These are phyloP conservation scores for Orthosia gracilis DNA, from an alignment of 2,888 invertebrate species.

Conservation along the genomic window DNA sequence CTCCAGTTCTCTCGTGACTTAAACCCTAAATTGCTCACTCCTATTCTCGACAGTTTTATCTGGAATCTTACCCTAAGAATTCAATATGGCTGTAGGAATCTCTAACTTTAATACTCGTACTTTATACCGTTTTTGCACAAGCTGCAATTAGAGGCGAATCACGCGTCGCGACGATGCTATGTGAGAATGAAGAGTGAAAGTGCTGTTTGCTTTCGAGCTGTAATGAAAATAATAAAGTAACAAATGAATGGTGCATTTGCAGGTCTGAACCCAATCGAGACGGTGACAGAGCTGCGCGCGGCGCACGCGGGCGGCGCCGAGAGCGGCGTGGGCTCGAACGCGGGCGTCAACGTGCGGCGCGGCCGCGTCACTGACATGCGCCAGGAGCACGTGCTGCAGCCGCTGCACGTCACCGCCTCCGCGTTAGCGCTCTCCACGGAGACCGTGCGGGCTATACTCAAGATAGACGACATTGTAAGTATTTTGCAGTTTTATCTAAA, in stretches of 20 bases:
- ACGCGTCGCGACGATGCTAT: too few species aligned
- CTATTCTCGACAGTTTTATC: too few species aligned
- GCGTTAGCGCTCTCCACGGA: constrained; percentile 98
- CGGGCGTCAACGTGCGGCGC: constrained; percentile 99
- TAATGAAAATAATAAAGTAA: not conserved
- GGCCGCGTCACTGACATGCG: constrained; percentile 99
- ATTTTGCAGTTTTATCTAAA: not conserved
- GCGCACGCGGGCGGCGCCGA: constrained; percentile 94
- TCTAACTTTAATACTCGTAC: too few species aligned
- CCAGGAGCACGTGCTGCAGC: constrained; percentile 99
- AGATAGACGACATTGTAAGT: constrained; percentile 99
- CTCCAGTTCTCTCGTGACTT: too few species aligned
- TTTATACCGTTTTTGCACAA: too few species aligned
- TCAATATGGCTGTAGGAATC: too few species aligned
- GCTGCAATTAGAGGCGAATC: too few species aligned
- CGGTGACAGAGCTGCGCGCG: constrained; percentile 98
- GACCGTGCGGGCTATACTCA: constrained; percentile 99
- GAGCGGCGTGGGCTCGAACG: constrained; percentile 95
- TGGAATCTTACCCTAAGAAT: too few species aligned
- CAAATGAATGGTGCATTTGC: constrained; percentile 30
- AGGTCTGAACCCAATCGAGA: constrained; percentile 98
- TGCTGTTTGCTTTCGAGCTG: not conserved
- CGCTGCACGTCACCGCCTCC: constrained; percentile 98
- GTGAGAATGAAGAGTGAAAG: not conserved
- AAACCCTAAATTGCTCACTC: too few species aligned